These are phyloP conservation scores for Chionomys nivalis DNA, from an alignment of 2,113 vertebrate species.

Conservation along the genomic window DNA sequence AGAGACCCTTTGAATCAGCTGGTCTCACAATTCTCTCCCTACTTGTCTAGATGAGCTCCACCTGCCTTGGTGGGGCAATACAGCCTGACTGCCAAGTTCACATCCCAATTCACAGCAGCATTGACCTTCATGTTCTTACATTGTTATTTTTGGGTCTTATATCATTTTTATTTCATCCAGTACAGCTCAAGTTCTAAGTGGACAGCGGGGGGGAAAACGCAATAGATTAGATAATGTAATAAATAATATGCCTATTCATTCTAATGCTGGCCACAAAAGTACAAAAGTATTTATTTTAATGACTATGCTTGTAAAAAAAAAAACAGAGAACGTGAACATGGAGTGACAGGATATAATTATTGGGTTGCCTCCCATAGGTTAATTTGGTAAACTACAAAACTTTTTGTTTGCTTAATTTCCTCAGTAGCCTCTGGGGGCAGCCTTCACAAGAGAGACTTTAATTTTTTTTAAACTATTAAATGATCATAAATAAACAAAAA, in stretches of 20 bases:
- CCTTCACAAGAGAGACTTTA: neutral
- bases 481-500: conserved; percentile 22
- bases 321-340: neutral
- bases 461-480: conserved; percentile 19
- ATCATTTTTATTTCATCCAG: conserved; percentile 16
- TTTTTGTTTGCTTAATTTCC: conserved; percentile 22
- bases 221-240: neutral
- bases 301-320: neutral
- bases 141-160: neutral
- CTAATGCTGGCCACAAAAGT: neutral
- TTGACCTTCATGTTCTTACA: conserved; percentile 25
- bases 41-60: neutral
- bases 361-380: neutral
- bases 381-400: neutral
- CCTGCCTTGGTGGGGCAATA: neutral
- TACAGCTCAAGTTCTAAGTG: conserved; percentile 7
- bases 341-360: neutral
- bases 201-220: neutral
- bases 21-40: neutral
- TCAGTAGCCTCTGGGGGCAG: neutral
- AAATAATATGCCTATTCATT: neutral
- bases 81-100: neutral
- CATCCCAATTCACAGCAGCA: neutral
- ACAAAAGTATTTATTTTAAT: conserved; percentile 65
- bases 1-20: accelerated